These are phyloP conservation scores for Drosophila siamana DNA, from an alignment of 2,888 invertebrate species.

Conservation along the genomic window DNA sequence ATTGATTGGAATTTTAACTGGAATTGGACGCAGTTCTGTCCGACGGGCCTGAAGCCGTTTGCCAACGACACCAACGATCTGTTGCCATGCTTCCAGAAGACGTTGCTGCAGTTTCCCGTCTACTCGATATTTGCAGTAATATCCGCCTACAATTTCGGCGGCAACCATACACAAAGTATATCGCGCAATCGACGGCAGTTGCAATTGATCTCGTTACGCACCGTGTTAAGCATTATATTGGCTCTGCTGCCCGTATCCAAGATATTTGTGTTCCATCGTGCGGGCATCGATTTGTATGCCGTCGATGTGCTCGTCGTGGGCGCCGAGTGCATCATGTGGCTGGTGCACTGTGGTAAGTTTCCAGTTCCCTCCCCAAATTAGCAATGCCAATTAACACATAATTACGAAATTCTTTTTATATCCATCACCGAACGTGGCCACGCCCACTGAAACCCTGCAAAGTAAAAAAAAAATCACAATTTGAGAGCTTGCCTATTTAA, in stretches of 20 bases:
- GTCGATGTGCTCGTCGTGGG: slow-evolving; percentile 90
- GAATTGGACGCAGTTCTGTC: slow-evolving; percentile 92
- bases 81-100: slow-evolving; percentile 93
- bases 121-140: slow-evolving; percentile 90
- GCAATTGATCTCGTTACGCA: slow-evolving; percentile 88
- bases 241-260: slow-evolving; percentile 89
- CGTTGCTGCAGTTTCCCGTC: slow-evolving; percentile 91
- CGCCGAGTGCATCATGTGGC: slow-evolving; percentile 91
- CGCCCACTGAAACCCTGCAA: too few relatives aligned
- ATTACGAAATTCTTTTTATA: background rate
- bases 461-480: too few relatives aligned
- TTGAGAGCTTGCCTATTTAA: background rate
- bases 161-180: slow-evolving; percentile 87
- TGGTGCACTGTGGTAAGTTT: slow-evolving; percentile 91
- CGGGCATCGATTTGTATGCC: slow-evolving; percentile 86
- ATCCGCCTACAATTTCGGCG: slow-evolving; percentile 94
- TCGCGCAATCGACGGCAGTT: slow-evolving; percentile 88
- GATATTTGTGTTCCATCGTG: slow-evolving; percentile 88
- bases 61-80: slow-evolving; percentile 90
- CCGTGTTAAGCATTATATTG: slow-evolving; percentile 88
- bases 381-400: background rate
- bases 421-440: too few relatives aligned
- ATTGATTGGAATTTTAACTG: slow-evolving; percentile 84
- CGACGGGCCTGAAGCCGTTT: slow-evolving; percentile 90
- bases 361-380: background rate